Conservation (phyloP, 2,888 invertebrate genomes). For the Gasteruption jaculator region DNA sequence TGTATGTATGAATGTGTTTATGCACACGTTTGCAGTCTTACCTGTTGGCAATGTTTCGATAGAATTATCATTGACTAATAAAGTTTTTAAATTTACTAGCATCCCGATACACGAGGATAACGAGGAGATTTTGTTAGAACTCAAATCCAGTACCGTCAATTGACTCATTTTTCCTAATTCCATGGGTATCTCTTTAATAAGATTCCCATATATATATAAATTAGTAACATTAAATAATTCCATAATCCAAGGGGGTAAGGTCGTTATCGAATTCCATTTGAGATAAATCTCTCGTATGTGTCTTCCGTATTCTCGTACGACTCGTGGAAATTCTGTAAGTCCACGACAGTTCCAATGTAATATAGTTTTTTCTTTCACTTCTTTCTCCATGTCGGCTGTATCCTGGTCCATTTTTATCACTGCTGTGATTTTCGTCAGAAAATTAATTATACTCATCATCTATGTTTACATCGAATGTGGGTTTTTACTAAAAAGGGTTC, state of each 20-base stretch:
- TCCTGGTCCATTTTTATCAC: constrained; percentile 32
- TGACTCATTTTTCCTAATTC: constrained; percentile 33
- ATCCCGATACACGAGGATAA: constrained; percentile 32
- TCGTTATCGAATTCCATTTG: constrained; percentile 44
- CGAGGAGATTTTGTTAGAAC: constrained; percentile 33
- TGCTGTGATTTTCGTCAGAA: too few relatives aligned
- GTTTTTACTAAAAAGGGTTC: too few relatives aligned
- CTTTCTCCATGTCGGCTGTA: constrained; percentile 40
- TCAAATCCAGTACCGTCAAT: constrained; percentile 39
- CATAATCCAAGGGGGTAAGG: constrained; percentile 38
- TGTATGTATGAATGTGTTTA: neutral
- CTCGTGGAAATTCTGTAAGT: constrained; percentile 40
- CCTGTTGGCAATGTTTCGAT: constrained; percentile 35
- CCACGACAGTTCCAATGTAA: constrained; percentile 51
- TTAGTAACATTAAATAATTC: constrained; percentile 41
- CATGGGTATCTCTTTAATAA: constrained; percentile 33
- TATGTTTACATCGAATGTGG: too few relatives aligned
- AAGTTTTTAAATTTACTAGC: constrained; percentile 31
- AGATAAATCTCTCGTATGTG: constrained; percentile 48
- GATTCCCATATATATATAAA: constrained; percentile 42
- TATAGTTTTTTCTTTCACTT: constrained; percentile 43
- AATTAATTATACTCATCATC: too few relatives aligned
- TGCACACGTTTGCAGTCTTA: constrained; percentile 27
- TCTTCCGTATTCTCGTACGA: constrained; percentile 35
- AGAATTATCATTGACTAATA: constrained; percentile 36